Conservation (phyloP, 2,113 vertebrate genomes). For the Notarius quadriscutis region DNA sequence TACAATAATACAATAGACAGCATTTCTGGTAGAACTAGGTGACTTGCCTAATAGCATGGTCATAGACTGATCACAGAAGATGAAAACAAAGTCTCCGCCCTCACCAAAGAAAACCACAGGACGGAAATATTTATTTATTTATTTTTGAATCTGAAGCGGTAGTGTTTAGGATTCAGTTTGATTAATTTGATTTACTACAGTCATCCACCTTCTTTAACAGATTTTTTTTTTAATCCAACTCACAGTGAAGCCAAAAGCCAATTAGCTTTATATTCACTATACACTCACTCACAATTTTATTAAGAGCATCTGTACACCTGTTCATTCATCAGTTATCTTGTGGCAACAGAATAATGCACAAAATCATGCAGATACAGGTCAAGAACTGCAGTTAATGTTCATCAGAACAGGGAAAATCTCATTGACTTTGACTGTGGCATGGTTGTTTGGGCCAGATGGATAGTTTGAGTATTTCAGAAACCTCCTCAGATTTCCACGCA, state of each 20-base stretch:
- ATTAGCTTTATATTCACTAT: not conserved
- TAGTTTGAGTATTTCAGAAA: not conserved
- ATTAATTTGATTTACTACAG: not conserved
- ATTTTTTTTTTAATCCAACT: not conserved
- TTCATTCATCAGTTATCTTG: not conserved
- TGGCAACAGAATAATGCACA: not conserved
- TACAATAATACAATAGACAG: not conserved
- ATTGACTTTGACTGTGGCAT: not conserved
- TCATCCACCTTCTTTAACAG: not conserved
- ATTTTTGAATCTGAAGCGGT: not conserved
- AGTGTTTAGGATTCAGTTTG: not conserved
- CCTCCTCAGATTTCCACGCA: not conserved
- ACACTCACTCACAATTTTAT: not conserved
- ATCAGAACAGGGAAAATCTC: not conserved
- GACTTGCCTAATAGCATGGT: not conserved
- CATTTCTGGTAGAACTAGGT: not conserved
- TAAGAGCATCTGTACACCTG: constrained; percentile 8
- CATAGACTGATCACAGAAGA: not conserved
- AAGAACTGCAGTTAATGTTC: not conserved
- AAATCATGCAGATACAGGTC: not conserved
- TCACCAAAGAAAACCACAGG: not conserved
- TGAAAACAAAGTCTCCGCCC: not conserved
- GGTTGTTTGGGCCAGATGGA: not conserved
- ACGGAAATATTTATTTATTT: not conserved
- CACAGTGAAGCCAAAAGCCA: not conserved